Percentiles rank a stretch among this genome's conserved stretches.
These are phyloP conservation scores for Anisognathus igniventris DNA, from an alignment of 2,797 vertebrate species.

Conservation along the genomic window DNA sequence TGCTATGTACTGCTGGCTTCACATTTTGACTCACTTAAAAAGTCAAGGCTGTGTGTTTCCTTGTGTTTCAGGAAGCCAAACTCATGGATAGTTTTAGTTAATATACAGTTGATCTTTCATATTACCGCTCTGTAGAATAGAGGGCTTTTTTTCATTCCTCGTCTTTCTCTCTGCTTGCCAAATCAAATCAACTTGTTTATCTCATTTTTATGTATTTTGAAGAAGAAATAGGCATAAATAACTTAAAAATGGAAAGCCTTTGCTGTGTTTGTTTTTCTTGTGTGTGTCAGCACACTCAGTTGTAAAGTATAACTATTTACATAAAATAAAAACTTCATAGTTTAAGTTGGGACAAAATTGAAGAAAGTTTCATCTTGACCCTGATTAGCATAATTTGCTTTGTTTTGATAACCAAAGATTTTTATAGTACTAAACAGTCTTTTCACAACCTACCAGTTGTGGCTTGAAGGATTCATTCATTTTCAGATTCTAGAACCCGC, in stretches of 20 bases:
- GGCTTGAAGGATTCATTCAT: conserved; percentile 1
- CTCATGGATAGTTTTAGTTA: background rate
- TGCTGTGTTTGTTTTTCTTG: background rate
- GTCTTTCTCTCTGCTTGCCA: background rate
- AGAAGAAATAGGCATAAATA: background rate
- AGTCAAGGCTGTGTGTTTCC: background rate
- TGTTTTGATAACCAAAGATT: background rate
- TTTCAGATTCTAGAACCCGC: background rate
- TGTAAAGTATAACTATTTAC: background rate
- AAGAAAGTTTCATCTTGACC: background rate
- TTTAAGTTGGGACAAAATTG: background rate
- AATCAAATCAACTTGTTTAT: background rate
- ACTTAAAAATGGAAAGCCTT: background rate
- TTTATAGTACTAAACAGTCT: background rate
- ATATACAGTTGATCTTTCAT: background rate
- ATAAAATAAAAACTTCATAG: background rate
- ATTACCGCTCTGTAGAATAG: background rate
- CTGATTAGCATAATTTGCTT: background rate
- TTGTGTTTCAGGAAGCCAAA: background rate
- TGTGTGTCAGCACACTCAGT: background rate
- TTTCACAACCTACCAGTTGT: background rate
- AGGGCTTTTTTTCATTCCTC: background rate
- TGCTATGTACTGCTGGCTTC: background rate
- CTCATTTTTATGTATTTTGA: background rate
- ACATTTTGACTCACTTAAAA: background rate